Base-by-base conservation (phyloP, 2,888 invertebrate genomes). In the Torymus aiolomorphi region DNA sequence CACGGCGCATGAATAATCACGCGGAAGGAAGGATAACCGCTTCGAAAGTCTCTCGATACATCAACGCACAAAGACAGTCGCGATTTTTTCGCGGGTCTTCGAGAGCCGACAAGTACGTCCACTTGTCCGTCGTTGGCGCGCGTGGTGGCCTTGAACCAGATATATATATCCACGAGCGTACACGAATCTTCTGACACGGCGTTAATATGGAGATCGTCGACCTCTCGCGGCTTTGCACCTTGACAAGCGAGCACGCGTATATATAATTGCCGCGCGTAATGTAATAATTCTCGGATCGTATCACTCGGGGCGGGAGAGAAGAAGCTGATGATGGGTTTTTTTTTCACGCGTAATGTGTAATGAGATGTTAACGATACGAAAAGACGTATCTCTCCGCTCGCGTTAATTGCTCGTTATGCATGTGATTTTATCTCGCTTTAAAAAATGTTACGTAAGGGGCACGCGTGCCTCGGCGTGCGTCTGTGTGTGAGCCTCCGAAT, bases 1-100 rank as follows among this genome's bases (percentile, higher is more conserved):
- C 31, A 56, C 56, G 63, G n/a, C 42, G 13, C 51, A 57, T 72
- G 65, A 77, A 66, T 77, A 77, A 72, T 71, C 24, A 62, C 63
- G 81, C 81, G 81, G 83, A 82, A 83, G 84, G 84, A 84, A 84
- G 84, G 83, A 84, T 84, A 84, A 83, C 84, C 81, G 76, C 81
- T 80, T 78, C 20, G 82, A 83, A 81, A 24, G 62, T 62, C 18
- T 42, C 16, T 59, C 16, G 13, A 65, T 65, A 24, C 12, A 51
- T 12, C 42, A 65, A 42, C 42, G 42, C 8, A 18, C 24, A 56
- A 20, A 49, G 13, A 18, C 49, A 12, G 8, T 57, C 14, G 11
- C 5, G 51, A 65, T 65, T 84, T 83, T 65, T 84, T 83, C 84
- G 82, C 76, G 77, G 76, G 82, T 57, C 12, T 31, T 52, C 56